Conservation (phyloP, 2,888 invertebrate species). For the Meganola albula region DNA sequence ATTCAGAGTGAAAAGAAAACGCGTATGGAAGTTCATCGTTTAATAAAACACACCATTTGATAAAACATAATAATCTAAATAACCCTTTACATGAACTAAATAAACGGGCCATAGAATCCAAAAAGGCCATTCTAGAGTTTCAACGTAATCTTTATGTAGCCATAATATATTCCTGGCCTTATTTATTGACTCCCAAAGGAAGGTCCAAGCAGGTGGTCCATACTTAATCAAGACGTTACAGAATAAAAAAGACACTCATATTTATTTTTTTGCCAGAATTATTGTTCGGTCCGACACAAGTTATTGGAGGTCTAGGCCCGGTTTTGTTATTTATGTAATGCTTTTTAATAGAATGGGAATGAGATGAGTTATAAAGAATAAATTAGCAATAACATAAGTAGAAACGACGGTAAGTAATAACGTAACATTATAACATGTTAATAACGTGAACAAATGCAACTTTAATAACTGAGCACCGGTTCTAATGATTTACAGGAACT, state of each 20-base stretch:
- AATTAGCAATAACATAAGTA: slow-evolving; percentile 69
- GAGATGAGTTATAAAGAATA: slow-evolving; percentile 65
- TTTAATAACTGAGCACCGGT: slow-evolving; percentile 40
- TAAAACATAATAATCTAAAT: slow-evolving; percentile 45
- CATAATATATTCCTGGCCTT: slow-evolving; percentile 64
- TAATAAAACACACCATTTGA: too few species aligned
- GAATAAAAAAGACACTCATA: slow-evolving; percentile 64
- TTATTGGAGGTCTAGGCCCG: slow-evolving; percentile 53
- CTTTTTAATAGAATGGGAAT: slow-evolving; percentile 69
- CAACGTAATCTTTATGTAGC: slow-evolving; percentile 64
- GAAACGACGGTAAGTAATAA: slow-evolving; percentile 47
- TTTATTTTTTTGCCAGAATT: slow-evolving; percentile 69
- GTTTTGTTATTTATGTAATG: slow-evolving; percentile 67
- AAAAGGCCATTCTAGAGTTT: slow-evolving; percentile 58
- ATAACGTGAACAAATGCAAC: slow-evolving; percentile 52
- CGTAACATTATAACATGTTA: slow-evolving; percentile 56
- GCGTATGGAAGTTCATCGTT: too few species aligned
- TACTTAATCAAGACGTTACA: slow-evolving; percentile 77
- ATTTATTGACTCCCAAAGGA: slow-evolving; percentile 65
- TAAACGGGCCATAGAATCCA: slow-evolving; percentile 51
- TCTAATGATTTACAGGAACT: slow-evolving; percentile 29
- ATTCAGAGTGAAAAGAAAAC: too few species aligned
- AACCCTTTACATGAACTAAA: slow-evolving; percentile 49
- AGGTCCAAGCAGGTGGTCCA: slow-evolving; percentile 70
- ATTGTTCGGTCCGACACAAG: slow-evolving; percentile 60